phyloP scores from a whole-genome alignment of 2,113 vertebrate species.

The Protobothrops mucrosquamatus region DNA sequence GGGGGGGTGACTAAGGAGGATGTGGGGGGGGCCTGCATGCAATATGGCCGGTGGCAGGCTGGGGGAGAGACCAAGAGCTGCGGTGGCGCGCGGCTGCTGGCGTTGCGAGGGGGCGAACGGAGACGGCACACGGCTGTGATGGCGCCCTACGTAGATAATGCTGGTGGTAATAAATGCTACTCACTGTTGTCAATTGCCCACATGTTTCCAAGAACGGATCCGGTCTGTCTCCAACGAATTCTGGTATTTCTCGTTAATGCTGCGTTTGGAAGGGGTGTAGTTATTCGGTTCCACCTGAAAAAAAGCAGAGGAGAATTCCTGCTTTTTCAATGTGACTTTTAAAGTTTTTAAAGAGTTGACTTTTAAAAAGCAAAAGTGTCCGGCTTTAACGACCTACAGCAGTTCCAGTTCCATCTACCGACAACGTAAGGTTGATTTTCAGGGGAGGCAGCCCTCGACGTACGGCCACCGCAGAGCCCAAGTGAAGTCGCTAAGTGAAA shows the following conservation, averaged over 20 bases:
- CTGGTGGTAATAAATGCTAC: conserved; percentile 63
- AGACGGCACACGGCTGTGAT: no score
- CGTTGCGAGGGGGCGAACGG: no score
- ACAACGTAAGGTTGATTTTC: background rate
- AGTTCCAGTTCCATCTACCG: background rate
- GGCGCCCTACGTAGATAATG: background rate
- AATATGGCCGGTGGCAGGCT: no score
- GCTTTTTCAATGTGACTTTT: background rate
- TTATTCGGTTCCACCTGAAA: conserved; percentile 94
- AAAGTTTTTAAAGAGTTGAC: background rate
- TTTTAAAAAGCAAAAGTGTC: background rate
- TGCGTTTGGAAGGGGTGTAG: conserved; percentile 90
- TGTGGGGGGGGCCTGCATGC: no score
- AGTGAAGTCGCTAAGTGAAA: no score
- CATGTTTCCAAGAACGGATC: conserved; percentile 86
- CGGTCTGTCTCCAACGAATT: conserved; percentile 92
- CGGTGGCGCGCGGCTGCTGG: no score
- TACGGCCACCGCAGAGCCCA: background rate
- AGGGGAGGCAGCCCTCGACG: background rate
- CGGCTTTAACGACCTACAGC: background rate
- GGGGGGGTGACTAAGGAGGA: no score
- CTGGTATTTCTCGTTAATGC: conserved; percentile 87
- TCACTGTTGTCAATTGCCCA: conserved; percentile 97
- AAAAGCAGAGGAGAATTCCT: conserved; percentile 49
- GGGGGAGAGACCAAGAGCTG: no score